These are phyloP conservation scores for Oostethus manadensis DNA, from an alignment of 2,113 vertebrate genomes.

Conservation along the genomic window DNA sequence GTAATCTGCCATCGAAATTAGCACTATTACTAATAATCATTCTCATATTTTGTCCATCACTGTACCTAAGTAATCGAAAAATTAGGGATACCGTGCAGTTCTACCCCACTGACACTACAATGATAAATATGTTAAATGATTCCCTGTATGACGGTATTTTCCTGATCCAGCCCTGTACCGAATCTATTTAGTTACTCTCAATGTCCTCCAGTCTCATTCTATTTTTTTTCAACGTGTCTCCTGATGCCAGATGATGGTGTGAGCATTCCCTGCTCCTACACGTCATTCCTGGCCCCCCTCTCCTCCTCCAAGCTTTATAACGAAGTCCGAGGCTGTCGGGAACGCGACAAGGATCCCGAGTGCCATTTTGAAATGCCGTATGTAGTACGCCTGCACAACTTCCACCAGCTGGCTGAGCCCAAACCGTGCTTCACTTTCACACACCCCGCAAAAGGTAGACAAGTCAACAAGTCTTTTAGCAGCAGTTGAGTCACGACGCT, in stretches of 20 bases:
- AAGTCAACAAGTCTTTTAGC: not conserved
- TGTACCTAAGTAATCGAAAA: no score
- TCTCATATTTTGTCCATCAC: no score
- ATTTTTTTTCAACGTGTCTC: no score
- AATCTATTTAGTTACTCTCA: not conserved
- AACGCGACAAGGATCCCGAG: conserved; percentile 83
- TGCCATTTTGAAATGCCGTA: conserved; percentile 91
- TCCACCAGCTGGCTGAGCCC: conserved; percentile 84
- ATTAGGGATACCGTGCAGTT: no score
- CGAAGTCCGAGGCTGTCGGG: conserved; percentile 84
- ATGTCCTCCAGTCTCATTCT: conserved; percentile 18
- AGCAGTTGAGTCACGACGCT: not conserved
- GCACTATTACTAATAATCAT: no score
- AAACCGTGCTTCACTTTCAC: conserved; percentile 85
- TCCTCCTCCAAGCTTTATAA: conserved; percentile 95
- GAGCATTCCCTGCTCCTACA: conserved; percentile 87
- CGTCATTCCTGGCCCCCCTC: conserved; percentile 85
- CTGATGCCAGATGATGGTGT: conserved; percentile 80
- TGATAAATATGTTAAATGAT: no score
- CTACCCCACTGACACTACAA: no score
- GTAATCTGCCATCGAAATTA: no score
- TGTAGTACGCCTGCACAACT: conserved; percentile 89
- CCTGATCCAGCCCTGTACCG: no score
- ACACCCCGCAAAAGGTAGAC: conserved; percentile 80
- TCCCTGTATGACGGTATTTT: no score